Evolutionary conservation across 2,888 invertebrate species (phyloP), one percentile per base, ranked within the genome.

Genomic region (Limenitis camilla): DNA sequence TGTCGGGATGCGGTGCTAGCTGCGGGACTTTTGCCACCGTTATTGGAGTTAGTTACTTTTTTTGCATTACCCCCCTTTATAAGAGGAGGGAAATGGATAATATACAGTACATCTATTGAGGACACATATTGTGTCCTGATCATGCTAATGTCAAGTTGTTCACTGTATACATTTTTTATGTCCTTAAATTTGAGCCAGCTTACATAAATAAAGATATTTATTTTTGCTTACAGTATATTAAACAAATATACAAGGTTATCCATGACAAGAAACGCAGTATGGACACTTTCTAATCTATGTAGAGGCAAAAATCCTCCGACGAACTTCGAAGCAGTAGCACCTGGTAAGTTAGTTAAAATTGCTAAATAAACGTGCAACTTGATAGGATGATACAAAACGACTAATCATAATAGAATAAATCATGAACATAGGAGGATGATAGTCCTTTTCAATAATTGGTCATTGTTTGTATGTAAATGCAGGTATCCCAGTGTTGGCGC

Each of bases 241-340:
- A 93, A 93, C 67, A 95, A 94, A 81, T 91, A 92, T 53, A 91
- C 91, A 47, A 91, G 94, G 61, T 81, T 96, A 63, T 93, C 96
- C 9, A 96, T 97, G 96, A 95, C 94, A 28, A 91, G 97, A 61
- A 98, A 98, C 85, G 96, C 96, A n/a, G 98, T 98, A 1, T 99
- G 99, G 99, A 96, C 98, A 40, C 87, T 99, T 56, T 98, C 98
- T 40, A 99, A 99, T 88, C 89, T 99, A 62, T 99, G 98, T 77
- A 92, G 99, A 71, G 98, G 99, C 50, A 99, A 99, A 88, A 97
- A 94, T 83, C 99, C 99, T 36, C 94, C 97, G 0, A 96, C 98
- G 5, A 95, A 96, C 70, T 98, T 98, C 74, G 84, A 91, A 53
- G 93, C 93, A 81, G 95, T 96, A 32, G 90, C 92, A 5, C 86